Conservation (phyloP, 1,140 invertebrate genomes). For the Atta cephalotes region DNA sequence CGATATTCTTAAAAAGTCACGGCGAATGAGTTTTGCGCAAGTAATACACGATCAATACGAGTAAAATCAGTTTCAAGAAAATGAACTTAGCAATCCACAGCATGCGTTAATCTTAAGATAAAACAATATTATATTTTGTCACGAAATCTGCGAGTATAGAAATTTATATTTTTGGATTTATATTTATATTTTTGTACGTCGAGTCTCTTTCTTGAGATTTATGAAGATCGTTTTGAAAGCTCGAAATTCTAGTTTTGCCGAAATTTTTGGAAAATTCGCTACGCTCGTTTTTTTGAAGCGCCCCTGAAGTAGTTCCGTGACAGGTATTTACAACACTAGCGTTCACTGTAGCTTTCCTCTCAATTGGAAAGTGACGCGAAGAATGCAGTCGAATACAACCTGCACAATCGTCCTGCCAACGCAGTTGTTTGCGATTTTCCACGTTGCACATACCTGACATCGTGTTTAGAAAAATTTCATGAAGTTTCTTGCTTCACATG, state of each 20-base stretch:
- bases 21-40: slow-evolving; percentile 22
- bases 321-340: neutral
- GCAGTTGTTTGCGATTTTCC: slow-evolving; percentile 17
- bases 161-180: neutral
- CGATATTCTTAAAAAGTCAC: neutral
- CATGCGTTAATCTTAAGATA: neutral
- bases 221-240: neutral
- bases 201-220: neutral
- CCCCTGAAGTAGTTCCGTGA: neutral
- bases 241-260: neutral
- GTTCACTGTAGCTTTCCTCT: slow-evolving; percentile 8
- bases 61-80: slow-evolving; percentile 7
- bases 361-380: slow-evolving; percentile 27
- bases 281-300: neutral
- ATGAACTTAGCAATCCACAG: neutral
- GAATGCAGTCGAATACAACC: neutral
- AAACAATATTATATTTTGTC: neutral
- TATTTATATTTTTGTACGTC: neutral
- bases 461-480: slow-evolving; percentile 16
- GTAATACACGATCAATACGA: neutral
- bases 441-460: neutral
- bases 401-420: slow-evolving; percentile 18
- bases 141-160: neutral
- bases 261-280: neutral
- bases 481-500: slow-evolving; percentile 43